These are phyloP conservation scores for Stigmatopora nigra DNA, from an alignment of 2,113 vertebrate species.

Conservation along the genomic window DNA sequence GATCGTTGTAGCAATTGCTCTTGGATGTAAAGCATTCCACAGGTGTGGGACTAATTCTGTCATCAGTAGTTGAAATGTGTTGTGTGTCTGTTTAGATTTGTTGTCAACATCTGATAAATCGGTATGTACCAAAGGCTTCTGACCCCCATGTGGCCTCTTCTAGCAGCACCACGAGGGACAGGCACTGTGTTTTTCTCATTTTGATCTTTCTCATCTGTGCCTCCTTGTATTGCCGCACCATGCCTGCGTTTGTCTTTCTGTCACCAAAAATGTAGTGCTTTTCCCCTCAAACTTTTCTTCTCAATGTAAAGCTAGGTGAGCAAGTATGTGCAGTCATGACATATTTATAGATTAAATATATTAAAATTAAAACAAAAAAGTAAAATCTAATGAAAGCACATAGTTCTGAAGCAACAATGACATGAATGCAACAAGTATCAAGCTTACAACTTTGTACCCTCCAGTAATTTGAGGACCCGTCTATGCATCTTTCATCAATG, in stretches of 20 bases:
- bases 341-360: slow-evolving; percentile 50
- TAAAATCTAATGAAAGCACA: slow-evolving; percentile 20
- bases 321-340: slow-evolving; percentile 46
- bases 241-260: slow-evolving; percentile 1
- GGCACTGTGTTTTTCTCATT: slow-evolving; percentile 40
- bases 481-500: background rate
- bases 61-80: slow-evolving; percentile 14
- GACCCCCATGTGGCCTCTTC: slow-evolving; percentile 48
- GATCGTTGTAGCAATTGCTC: slow-evolving; percentile 9
- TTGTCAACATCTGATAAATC: slow-evolving; percentile 53
- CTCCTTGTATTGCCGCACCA: slow-evolving; percentile 23
- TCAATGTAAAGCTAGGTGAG: slow-evolving; percentile 30
- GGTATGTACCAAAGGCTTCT: slow-evolving; percentile 48
- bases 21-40: slow-evolving; percentile 29
- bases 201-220: slow-evolving; percentile 57
- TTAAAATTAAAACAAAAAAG: too few relatives aligned
- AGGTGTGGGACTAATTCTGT: slow-evolving; percentile 16
- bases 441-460: background rate
- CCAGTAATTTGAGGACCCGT: background rate
- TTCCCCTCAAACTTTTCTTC: slow-evolving; percentile 10
- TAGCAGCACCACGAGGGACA: slow-evolving; percentile 40
- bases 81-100: slow-evolving; percentile 21
- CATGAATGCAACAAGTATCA: slow-evolving; percentile 13
- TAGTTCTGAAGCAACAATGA: slow-evolving; percentile 29
- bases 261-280: slow-evolving; percentile 14